Conservation (phyloP, 1,140 invertebrate species). For the Danaus melanippus region DNA sequence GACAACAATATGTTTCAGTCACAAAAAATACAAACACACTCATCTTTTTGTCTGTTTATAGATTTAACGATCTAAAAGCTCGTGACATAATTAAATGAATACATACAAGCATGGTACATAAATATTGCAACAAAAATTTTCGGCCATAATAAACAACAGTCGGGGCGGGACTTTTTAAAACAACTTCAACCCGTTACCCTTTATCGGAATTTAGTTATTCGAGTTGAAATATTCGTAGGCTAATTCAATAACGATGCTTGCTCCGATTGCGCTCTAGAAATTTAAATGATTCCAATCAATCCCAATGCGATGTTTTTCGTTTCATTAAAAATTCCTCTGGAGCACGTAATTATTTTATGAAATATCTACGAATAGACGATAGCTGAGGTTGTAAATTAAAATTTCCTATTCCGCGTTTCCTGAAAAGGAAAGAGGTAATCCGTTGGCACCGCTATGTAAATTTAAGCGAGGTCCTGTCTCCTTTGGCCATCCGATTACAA, state of each 20-base stretch:
- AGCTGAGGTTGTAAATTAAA: constrained; percentile 57
- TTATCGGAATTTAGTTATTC: constrained; percentile 48
- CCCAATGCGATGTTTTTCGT: constrained; percentile 35
- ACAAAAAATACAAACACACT: too few species aligned
- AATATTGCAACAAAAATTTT: constrained; percentile 16
- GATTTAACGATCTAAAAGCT: too few species aligned
- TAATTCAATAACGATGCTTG: constrained; percentile 51
- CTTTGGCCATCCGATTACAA: constrained; percentile 51
- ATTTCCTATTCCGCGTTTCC: constrained; percentile 55
- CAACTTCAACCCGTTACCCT: constrained; percentile 31
- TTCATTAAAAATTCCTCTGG: constrained; percentile 62
- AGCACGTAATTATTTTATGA: constrained; percentile 55
- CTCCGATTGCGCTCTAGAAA: constrained; percentile 51
- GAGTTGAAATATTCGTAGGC: constrained; percentile 47
- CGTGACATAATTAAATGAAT: neutral
- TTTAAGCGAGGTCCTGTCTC: constrained; percentile 49
- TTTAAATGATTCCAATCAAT: constrained; percentile 65
- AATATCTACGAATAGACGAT: constrained; percentile 57
- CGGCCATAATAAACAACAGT: constrained; percentile 21
- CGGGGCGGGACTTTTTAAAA: constrained; percentile 28
- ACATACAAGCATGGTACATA: constrained; percentile 8
- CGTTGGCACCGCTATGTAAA: constrained; percentile 59
- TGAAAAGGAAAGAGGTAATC: constrained; percentile 48
- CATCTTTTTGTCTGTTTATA: too few species aligned
- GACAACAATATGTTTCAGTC: too few species aligned